phyloP scores from a whole-genome alignment of 2,797 vertebrate species.

The Argya squamiceps region DNA sequence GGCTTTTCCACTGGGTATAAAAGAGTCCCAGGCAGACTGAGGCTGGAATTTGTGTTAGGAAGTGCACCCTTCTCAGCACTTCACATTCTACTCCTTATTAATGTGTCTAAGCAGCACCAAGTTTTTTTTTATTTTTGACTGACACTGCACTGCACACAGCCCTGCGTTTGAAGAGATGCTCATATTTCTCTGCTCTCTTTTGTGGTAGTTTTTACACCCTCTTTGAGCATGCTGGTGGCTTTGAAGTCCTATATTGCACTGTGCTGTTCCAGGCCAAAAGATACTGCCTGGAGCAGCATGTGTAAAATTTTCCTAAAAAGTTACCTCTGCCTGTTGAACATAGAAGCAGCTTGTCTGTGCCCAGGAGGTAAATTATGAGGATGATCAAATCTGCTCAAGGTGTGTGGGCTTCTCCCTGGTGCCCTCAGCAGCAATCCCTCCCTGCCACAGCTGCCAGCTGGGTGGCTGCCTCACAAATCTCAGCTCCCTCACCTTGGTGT shows the following conservation, averaged over 20 bases:
- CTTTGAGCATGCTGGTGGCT: background rate
- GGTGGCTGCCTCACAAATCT: constrained; percentile 19
- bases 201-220: background rate
- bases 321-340: background rate
- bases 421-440: background rate
- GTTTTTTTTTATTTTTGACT: background rate
- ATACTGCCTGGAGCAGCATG: background rate
- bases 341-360: background rate
- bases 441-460: constrained; percentile 24
- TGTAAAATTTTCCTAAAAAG: constrained; percentile 20
- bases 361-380: constrained; percentile 5
- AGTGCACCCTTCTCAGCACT: background rate
- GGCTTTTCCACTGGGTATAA: background rate
- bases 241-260: background rate
- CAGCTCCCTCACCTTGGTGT: constrained; percentile 9
- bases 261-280: background rate
- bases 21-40: background rate
- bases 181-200: background rate
- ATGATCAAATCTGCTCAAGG: constrained; percentile 20
- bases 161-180: background rate
- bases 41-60: background rate
- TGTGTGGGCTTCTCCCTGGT: constrained; percentile 36
- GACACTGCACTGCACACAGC: background rate
- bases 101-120: background rate
- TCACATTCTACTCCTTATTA: background rate